Conservation (phyloP, 2,888 invertebrate genomes). For the Lacanobia oleracea region DNA sequence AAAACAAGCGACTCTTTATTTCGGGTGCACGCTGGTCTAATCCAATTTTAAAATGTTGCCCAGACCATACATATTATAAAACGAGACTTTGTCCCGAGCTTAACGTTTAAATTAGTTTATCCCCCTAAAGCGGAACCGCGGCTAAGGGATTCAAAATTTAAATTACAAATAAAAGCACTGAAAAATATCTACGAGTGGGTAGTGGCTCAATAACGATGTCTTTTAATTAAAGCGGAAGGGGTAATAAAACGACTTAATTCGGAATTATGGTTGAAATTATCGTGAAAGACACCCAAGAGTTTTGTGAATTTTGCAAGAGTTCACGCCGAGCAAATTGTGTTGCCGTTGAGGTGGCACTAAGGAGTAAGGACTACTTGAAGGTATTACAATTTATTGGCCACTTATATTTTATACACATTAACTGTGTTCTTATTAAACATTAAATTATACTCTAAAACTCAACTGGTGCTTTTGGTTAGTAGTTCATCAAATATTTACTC, state of each 20-base stretch:
- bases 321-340: constrained; percentile 68
- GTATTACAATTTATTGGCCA: constrained; percentile 44
- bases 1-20: constrained; percentile 69
- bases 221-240: constrained; percentile 89
- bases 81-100: constrained; percentile 87
- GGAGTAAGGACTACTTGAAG: constrained; percentile 41
- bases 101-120: constrained; percentile 90
- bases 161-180: constrained; percentile 91
- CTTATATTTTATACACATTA: constrained; percentile 32
- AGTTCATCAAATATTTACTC: constrained; percentile 7
- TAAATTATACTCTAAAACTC: neutral
- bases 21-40: constrained; percentile 78
- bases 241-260: constrained; percentile 88
- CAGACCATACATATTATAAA: constrained; percentile 87
- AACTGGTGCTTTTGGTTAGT: neutral
- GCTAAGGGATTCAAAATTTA: constrained; percentile 90
- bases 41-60: constrained; percentile 87
- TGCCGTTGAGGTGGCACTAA: constrained; percentile 50
- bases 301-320: constrained; percentile 70
- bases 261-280: constrained; percentile 81
- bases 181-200: constrained; percentile 90
- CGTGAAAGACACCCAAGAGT: constrained; percentile 71
- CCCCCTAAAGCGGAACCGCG: constrained; percentile 86
- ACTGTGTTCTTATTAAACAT: neutral
- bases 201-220: constrained; percentile 89